These are phyloP conservation scores for Numida meleagris DNA, from an alignment of 2,113 vertebrate genomes.

Conservation along the genomic window DNA sequence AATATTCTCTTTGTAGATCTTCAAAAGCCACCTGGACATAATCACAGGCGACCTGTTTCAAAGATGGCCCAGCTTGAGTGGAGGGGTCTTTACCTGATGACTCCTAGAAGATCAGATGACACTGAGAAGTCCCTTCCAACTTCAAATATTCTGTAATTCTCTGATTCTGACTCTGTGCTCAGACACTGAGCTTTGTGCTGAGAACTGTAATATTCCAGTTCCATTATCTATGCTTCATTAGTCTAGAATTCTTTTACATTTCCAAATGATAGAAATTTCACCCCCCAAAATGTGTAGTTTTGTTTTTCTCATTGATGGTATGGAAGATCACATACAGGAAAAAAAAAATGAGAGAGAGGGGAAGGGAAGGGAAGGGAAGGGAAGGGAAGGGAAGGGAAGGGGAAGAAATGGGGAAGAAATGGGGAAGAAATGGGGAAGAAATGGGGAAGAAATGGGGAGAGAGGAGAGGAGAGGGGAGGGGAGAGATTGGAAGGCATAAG, in stretches of 20 bases:
- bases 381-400: too few relatives aligned
- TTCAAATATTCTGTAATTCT: background rate
- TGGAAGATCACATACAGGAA: background rate
- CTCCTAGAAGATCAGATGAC: too few relatives aligned
- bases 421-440: too few relatives aligned
- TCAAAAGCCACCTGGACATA: background rate
- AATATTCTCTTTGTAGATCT: background rate
- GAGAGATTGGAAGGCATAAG: background rate
- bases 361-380: too few relatives aligned
- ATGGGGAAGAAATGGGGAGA: too few relatives aligned
- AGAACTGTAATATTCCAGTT: accelerated
- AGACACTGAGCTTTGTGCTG: background rate
- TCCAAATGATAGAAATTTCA: background rate
- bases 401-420: too few relatives aligned
- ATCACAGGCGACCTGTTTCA: background rate
- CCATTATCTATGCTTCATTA: background rate
- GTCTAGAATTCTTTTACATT: background rate
- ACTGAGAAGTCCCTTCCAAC: background rate
- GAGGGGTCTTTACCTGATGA: background rate
- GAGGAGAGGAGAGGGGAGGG: too few relatives aligned
- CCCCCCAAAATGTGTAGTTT: accelerated
- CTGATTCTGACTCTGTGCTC: background rate
- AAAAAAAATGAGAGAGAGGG: too few relatives aligned
- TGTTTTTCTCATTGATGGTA: background rate
- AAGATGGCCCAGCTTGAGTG: background rate